Conservation (phyloP, 1,140 invertebrate species). For the Anastrepha ludens region DNA sequence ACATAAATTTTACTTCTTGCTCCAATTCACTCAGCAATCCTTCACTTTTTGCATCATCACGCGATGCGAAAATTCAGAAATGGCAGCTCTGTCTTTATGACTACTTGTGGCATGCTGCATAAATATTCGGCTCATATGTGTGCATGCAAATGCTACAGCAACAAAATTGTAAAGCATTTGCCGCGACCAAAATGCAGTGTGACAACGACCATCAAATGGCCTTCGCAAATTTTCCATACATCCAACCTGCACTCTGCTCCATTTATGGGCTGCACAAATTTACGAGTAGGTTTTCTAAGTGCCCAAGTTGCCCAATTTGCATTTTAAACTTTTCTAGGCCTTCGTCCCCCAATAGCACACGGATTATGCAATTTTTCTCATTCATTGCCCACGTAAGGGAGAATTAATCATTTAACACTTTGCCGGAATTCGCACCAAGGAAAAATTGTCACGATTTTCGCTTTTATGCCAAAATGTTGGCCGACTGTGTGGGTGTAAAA, state of each 20-base stretch:
- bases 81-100: no score
- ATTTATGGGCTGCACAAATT: constrained; percentile 3
- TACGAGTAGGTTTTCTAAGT: neutral
- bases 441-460: constrained; percentile 47
- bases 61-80: no score
- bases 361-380: constrained; percentile 11
- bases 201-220: constrained; percentile 8
- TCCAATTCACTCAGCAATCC: no score
- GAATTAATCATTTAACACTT: constrained; percentile 45
- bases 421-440: neutral
- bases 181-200: neutral
- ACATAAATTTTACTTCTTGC: no score
- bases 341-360: neutral
- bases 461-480: constrained; percentile 22
- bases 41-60: no score
- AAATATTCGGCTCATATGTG: neutral
- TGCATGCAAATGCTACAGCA: neutral
- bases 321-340: neutral
- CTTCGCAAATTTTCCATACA: constrained; percentile 12
- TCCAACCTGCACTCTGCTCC: constrained; percentile 20
- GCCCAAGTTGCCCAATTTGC: constrained; percentile 2
- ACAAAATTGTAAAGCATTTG: neutral
- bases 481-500: constrained; percentile 17
- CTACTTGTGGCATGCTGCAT: neutral
- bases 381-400: constrained; percentile 25